Base-by-base conservation (phyloP, 2,888 invertebrate species). In the Melanostoma mellinum region DNA sequence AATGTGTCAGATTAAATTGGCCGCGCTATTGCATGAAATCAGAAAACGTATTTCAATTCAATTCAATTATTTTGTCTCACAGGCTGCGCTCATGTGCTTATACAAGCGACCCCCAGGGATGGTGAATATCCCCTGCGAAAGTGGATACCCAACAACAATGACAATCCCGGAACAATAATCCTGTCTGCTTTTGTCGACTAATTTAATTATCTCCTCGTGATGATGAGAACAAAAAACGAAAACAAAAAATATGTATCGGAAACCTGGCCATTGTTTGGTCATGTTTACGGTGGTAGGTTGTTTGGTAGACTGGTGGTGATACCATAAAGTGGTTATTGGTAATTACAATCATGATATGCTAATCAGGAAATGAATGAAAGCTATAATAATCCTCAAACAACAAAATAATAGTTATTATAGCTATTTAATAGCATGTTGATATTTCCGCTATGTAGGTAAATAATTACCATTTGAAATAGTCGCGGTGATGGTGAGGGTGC, bases 11-110 rank as follows among this genome's bases (percentile, higher is more conserved):
- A 82, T 78, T 82, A 82, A 78, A 82, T 84, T 84, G 79, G 60
- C 73, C 42, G 68, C 40, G 60, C 63, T 69, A 78, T 78, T 74
- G 33, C 50, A 58, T 20, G 60, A 63, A 75, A 79, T 79, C 74
- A 71, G 60, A 79, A 75, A 84, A 84, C 84, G 84, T 84, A 84
- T 84, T 79, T 78, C 84, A 75, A 79, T 84, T 79, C 84, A 74
- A 84, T 84, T 84, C 79, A 84, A 84, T 84, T 84, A 82, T 77
- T 68, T 82, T 56, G 5, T 44, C 76, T 69, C 65, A 48, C 68
- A 48, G n/a, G 50, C 44, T 53, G 46, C 10, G 6, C n/a, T 40
- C 8, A 38, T 56, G 36, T 52, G 3, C 36, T 9, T 35, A 33
- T 35, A 10, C 32, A 30, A 58, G 30, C 6, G 53, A 36, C 40